Percentiles rank a stretch among this genome's conserved stretches.
Evolutionary conservation across 1,140 invertebrate species (phyloP).

Genomic region (Bombus confusus): DNA sequence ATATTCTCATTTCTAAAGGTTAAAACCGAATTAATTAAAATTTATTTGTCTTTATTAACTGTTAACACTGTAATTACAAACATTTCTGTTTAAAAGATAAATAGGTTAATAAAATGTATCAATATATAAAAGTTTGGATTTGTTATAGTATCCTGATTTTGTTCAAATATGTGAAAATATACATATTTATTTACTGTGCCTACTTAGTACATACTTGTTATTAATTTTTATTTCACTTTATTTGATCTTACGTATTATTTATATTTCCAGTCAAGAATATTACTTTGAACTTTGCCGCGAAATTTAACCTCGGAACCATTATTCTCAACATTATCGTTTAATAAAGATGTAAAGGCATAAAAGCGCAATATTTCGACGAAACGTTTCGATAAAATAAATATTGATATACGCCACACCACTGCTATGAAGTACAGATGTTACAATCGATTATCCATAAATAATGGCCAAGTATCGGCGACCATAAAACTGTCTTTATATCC

Average conservation of each 20-base stretch:
- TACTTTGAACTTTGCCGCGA: neutral
- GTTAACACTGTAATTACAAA: neutral
- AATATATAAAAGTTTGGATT: neutral
- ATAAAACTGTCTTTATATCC: constrained; percentile 48
- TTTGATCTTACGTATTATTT: neutral
- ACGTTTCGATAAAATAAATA: constrained; percentile 23
- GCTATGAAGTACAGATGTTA: constrained; percentile 41
- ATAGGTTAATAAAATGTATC: neutral
- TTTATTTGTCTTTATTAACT: no score
- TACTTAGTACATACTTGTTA: neutral
- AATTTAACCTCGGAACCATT: neutral
- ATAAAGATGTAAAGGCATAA: neutral
- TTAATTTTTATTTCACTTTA: neutral
- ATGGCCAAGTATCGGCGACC: constrained; percentile 25
- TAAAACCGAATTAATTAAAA: neutral
- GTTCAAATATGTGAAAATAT: neutral
- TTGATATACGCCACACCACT: constrained; percentile 12
- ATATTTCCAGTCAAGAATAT: neutral
- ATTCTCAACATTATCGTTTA: neutral
- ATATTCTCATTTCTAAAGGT: neutral
- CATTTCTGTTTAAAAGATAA: neutral
- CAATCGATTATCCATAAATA: constrained; percentile 48
- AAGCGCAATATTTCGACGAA: constrained; percentile 11
- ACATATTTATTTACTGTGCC: no score
- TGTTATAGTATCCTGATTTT: neutral